phyloP scores from a whole-genome alignment of 2,113 vertebrate species.

The Macquaria ambigua region DNA sequence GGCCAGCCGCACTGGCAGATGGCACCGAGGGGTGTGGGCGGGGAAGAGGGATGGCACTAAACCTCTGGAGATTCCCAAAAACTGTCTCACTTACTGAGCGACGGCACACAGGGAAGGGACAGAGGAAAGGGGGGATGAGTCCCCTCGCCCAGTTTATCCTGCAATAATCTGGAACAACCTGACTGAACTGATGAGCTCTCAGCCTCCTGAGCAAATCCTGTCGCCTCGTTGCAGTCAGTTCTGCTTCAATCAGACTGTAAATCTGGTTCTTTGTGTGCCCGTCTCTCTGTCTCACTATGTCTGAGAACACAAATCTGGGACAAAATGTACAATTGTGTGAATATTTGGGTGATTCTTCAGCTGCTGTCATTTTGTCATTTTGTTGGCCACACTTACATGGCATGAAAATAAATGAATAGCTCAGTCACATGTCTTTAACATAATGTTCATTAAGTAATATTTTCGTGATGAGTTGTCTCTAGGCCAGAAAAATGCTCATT shows the following conservation, averaged over 20 bases:
- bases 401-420: not conserved
- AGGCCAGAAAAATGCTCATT: not conserved
- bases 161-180: constrained; percentile 44
- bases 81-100: not conserved
- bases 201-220: constrained; percentile 43
- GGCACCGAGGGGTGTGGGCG: constrained; percentile 33
- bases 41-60: constrained; percentile 59
- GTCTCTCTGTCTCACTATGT: not conserved
- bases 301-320: constrained; percentile 20
- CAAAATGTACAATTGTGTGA: constrained; percentile 4
- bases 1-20: constrained; percentile 59
- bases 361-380: not conserved
- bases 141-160: constrained; percentile 24
- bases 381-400: not conserved
- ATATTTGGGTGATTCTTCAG: not conserved
- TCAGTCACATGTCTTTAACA: not conserved
- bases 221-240: constrained; percentile 15
- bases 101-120: not conserved
- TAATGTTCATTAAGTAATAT: not conserved
- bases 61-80: constrained; percentile 68
- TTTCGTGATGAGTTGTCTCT: not conserved
- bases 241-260: constrained; percentile 3
- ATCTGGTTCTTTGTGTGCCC: constrained; percentile 13
- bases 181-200: constrained; percentile 4
- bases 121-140: not conserved